These are phyloP conservation scores for Rotaria socialis DNA, from an alignment of 2,888 invertebrate species.

Conservation along the genomic window DNA sequence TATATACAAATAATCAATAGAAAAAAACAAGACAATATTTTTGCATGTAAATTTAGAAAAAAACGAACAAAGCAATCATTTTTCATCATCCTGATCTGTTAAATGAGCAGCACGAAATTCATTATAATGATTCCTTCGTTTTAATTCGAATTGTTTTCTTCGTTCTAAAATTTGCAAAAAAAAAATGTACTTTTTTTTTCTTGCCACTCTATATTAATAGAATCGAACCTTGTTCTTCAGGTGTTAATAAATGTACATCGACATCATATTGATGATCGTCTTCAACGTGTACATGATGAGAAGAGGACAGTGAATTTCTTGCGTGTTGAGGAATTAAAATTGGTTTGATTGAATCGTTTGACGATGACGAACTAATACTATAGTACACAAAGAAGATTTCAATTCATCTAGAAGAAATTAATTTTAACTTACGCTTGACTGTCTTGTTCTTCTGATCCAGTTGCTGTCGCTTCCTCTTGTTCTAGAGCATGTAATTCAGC, in stretches of 20 bases:
- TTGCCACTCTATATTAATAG: neutral
- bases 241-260: neutral
- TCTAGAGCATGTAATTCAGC: slow-evolving; percentile 37
- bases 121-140: slow-evolving; percentile 45
- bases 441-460: neutral
- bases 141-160: slow-evolving; percentile 39
- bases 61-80: neutral
- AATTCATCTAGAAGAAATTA: neutral
- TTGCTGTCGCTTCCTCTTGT: neutral
- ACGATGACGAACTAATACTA: neutral
- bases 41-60: neutral
- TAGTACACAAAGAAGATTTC: neutral
- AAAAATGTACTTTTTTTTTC: neutral
- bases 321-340: neutral
- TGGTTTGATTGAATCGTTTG: neutral
- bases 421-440: neutral
- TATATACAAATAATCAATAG: too few relatives aligned
- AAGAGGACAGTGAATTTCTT: neutral
- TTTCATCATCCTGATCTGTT: neutral
- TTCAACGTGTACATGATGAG: neutral
- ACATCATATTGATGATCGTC: neutral
- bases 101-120: slow-evolving; percentile 40
- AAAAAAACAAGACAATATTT: too few relatives aligned
- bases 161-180: neutral
- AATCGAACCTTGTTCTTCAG: neutral